Conservation (phyloP, 2,888 invertebrate genomes). For the Xylota sylvarum region DNA sequence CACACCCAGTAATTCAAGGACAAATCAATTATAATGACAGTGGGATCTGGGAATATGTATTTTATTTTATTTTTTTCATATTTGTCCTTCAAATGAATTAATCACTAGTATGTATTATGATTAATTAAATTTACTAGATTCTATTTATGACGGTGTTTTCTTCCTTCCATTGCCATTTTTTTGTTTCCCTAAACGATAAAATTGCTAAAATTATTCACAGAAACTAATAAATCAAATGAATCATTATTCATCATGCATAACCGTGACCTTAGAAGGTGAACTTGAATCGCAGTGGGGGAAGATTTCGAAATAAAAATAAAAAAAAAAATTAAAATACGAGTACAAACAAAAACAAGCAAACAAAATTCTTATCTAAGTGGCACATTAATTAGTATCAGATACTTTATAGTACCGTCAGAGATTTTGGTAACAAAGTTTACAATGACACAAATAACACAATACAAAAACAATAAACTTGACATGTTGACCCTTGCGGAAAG, state of each 20-base stretch:
- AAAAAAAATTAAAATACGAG: background rate
- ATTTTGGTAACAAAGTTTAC: slow-evolving; percentile 30
- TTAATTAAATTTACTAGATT: slow-evolving; percentile 51
- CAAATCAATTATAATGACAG: slow-evolving; percentile 31
- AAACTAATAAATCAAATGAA: slow-evolving; percentile 71
- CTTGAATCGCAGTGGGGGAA: slow-evolving; percentile 47
- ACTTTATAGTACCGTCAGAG: slow-evolving; percentile 37
- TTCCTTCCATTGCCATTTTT: slow-evolving; percentile 3
- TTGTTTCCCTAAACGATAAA: slow-evolving; percentile 17
- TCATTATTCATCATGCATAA: slow-evolving; percentile 68
- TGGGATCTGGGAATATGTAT: slow-evolving; percentile 27
- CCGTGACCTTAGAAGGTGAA: slow-evolving; percentile 60
- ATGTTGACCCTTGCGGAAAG: slow-evolving; percentile 10
- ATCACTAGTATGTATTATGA: slow-evolving; percentile 19
- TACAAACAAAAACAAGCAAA: slow-evolving; percentile 21
- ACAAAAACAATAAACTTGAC: background rate
- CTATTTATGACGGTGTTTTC: slow-evolving; percentile 42
- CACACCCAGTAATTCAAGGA: slow-evolving; percentile 39
- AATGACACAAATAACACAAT: slow-evolving; percentile 23
- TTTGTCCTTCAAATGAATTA: slow-evolving; percentile 55
- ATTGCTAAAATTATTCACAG: slow-evolving; percentile 31
- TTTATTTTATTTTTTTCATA: slow-evolving; percentile 39
- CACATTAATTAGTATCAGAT: slow-evolving; percentile 49
- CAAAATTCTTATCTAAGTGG: slow-evolving; percentile 49
- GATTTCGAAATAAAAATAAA: background rate